Evolutionary conservation across 2,888 invertebrate genomes (phyloP).

Genomic region (Latrodectus elegans): DNA sequence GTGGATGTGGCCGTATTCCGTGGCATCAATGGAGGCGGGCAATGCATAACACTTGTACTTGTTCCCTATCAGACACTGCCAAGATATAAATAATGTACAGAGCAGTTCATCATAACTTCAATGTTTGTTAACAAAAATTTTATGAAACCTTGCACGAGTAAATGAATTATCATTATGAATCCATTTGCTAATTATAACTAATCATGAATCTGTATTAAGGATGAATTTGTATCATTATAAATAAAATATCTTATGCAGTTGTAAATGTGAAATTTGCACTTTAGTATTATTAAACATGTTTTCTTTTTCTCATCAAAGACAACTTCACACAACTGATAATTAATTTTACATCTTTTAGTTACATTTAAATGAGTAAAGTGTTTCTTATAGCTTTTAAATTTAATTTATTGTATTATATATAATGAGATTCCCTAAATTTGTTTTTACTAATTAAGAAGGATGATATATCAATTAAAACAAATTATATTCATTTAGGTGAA

Average conservation of each 20-base stretch:
- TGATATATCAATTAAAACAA: no score
- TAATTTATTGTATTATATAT: no score
- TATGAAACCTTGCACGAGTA: background rate
- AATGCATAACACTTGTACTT: conserved; percentile 75
- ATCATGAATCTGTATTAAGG: background rate
- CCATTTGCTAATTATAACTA: background rate
- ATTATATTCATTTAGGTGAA: no score
- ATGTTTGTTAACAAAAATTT: background rate
- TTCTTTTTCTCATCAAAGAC: no score
- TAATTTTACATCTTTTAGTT: no score
- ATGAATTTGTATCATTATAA: background rate
- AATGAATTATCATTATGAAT: background rate
- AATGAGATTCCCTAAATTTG: no score
- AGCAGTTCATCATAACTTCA: background rate
- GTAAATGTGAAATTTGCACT: no score
- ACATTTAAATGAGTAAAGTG: no score
- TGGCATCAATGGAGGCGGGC: conserved; percentile 74
- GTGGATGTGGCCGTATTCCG: conserved; percentile 75
- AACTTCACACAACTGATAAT: no score
- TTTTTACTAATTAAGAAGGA: no score
- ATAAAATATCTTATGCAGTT: background rate
- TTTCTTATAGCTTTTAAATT: no score
- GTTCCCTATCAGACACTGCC: conserved; percentile 76
- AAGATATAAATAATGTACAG: background rate
- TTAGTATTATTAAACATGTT: no score